Evolutionary conservation across 2,113 vertebrate species (phyloP).

Genomic region (Lophochroa leadbeateri): DNA sequence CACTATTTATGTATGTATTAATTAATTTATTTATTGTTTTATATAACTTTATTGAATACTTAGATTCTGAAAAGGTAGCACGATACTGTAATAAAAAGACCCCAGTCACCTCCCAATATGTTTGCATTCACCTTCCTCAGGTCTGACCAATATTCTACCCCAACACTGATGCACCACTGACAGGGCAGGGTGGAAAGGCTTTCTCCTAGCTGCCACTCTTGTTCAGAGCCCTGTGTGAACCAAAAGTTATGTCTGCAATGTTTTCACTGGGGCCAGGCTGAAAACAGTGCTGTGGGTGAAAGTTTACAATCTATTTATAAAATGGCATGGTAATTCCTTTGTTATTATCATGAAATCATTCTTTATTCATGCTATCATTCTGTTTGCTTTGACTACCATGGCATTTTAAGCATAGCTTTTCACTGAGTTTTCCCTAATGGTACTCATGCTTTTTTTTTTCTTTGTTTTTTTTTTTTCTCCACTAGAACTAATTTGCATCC

Average conservation of each 20-base stretch:
- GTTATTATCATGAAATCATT: not conserved
- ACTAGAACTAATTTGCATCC: not conserved
- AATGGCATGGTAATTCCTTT: not conserved
- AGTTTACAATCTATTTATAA: not conserved
- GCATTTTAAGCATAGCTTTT: not conserved
- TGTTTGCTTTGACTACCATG: constrained; percentile 17
- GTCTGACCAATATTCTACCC: not conserved
- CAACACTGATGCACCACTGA: too few relatives aligned
- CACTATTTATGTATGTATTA: not conserved
- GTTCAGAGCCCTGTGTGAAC: not conserved
- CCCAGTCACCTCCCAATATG: accelerated
- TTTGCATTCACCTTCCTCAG: not conserved
- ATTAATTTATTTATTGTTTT: not conserved
- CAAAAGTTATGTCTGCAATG: not conserved
- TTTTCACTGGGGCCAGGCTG: not conserved
- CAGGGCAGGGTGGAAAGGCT: not conserved
- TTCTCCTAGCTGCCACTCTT: not conserved
- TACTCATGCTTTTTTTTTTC: not conserved
- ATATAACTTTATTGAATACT: not conserved
- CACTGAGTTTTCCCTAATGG: not conserved
- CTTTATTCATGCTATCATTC: not conserved
- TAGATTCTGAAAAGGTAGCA: not conserved
- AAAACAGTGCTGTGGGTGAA: not conserved
- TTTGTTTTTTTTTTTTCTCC: too few relatives aligned
- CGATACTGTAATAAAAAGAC: not conserved